Evolutionary conservation across 2,113 vertebrate species (phyloP).

Genomic region (Python bivittatus): DNA sequence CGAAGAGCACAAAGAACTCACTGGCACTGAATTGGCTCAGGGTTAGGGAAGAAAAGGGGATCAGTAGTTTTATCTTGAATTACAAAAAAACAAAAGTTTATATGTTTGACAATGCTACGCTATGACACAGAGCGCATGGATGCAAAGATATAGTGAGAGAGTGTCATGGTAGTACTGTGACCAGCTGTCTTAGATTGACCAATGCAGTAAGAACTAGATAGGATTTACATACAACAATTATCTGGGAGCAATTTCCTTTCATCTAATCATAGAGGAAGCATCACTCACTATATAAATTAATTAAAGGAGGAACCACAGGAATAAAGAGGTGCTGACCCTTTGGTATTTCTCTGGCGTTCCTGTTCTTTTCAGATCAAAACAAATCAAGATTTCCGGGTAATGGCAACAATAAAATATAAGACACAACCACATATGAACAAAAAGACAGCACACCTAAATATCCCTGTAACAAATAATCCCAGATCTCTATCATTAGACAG

Average conservation of each 20-base stretch:
- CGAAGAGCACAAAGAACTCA: too few species aligned
- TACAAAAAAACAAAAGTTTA: not conserved
- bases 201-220: not conserved
- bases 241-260: not conserved
- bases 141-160: not conserved
- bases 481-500: not conserved
- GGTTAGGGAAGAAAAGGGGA: not conserved
- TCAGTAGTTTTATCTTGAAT: not conserved
- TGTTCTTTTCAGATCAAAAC: not conserved
- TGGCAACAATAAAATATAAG: not conserved
- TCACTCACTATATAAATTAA: not conserved
- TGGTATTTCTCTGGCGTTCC: not conserved
- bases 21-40: too few species aligned
- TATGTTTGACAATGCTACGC: not conserved
- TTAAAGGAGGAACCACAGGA: not conserved
- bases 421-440: not conserved
- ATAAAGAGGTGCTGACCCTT: not conserved
- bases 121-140: not conserved
- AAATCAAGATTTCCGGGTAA: not conserved
- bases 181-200: not conserved
- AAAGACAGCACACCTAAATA: not conserved
- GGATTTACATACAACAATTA: not conserved
- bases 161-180: not conserved
- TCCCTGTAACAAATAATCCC: not conserved
- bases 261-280: not conserved